phyloP scores from a whole-genome alignment of 2,113 vertebrate species.

The Apistogramma diplotaenia region DNA sequence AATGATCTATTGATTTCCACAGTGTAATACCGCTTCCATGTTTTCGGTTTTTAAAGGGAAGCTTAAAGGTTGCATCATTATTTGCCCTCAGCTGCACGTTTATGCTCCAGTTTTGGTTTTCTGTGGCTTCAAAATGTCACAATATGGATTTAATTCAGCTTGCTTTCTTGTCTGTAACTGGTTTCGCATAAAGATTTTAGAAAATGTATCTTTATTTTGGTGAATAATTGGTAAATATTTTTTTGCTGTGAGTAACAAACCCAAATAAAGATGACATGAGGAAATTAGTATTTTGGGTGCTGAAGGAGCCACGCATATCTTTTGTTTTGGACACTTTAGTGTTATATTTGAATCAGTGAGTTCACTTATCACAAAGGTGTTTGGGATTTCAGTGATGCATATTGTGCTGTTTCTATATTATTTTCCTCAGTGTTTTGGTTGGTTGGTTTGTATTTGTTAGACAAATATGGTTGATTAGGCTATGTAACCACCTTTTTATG shows the following conservation, averaged over 20 bases:
- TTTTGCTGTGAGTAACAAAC: conserved; percentile 36
- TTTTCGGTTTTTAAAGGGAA: conserved; percentile 46
- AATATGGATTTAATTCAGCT: not conserved
- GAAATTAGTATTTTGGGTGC: not conserved
- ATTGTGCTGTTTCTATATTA: not conserved
- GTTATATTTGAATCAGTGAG: conserved; percentile 24
- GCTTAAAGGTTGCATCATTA: not conserved
- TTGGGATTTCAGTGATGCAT: conserved; percentile 8
- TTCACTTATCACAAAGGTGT: not conserved
- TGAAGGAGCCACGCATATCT: not conserved
- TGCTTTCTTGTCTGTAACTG: not conserved
- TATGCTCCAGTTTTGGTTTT: conserved; percentile 5
- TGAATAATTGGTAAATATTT: not conserved
- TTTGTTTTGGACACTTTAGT: conserved; percentile 44
- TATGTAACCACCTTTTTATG: not conserved
- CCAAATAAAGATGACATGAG: conserved; percentile 4
- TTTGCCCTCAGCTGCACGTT: conserved; percentile 15
- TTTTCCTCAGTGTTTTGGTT: not conserved
- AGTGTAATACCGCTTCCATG: not conserved
- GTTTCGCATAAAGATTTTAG: not conserved
- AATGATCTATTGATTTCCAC: conserved; percentile 40
- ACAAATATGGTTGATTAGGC: not conserved
- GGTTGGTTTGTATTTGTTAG: conserved; percentile 1
- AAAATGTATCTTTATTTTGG: not conserved
- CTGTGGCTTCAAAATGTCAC: conserved; percentile 11